Evolutionary conservation across 2,113 vertebrate species (phyloP).

Genomic region (Tetrao urogallus): DNA sequence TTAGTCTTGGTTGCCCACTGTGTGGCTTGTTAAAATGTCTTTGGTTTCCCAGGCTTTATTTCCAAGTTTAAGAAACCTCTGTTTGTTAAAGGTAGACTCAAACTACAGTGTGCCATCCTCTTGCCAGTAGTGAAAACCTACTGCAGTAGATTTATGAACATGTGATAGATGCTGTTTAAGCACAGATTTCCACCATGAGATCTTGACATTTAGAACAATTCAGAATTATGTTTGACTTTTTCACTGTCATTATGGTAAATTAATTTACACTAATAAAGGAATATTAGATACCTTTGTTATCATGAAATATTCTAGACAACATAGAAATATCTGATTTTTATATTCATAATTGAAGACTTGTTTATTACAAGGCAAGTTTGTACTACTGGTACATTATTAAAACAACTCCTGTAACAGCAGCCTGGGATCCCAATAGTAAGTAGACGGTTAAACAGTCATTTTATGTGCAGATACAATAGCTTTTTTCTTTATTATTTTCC

Average conservation of each 20-base stretch:
- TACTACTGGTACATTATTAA: not conserved
- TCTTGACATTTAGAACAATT: not conserved
- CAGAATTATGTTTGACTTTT: not conserved
- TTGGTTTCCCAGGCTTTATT: not conserved
- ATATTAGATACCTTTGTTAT: not conserved
- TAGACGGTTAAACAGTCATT: too few species aligned
- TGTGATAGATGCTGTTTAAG: not conserved
- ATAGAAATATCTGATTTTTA: not conserved
- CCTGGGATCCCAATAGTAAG: not conserved
- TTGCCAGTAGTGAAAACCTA: not conserved
- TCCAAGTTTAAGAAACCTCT: not conserved
- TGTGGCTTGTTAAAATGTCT: not conserved
- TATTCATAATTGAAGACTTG: not conserved
- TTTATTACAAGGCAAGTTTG: not conserved
- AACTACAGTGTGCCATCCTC: too few species aligned
- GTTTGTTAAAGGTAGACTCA: not conserved
- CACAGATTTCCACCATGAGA: not conserved
- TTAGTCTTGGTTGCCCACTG: not conserved
- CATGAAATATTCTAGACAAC: not conserved
- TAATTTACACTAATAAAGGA: not conserved
- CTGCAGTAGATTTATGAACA: rapidly evolving
- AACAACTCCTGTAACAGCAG: not conserved
- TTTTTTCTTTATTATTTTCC: not conserved
- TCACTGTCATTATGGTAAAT: not conserved
- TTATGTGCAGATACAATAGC: not conserved